phyloP scores from a whole-genome alignment of 2,797 vertebrate species.

The Lepidocolaptes lacrymiger region DNA sequence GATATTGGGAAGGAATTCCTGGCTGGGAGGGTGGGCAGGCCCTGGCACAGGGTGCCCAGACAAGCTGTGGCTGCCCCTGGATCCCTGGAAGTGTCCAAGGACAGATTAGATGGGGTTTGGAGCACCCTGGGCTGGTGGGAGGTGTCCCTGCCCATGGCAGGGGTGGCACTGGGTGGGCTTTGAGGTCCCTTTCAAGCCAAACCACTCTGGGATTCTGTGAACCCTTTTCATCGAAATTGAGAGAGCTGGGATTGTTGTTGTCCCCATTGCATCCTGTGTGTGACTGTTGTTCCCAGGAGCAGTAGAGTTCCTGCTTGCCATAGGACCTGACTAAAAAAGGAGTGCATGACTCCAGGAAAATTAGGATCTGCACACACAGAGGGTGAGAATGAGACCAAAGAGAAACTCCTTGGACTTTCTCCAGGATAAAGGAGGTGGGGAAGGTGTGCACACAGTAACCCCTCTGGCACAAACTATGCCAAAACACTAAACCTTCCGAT shows the following conservation, averaged over 20 bases:
- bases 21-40: fast-evolving
- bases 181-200: not conserved
- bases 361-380: not conserved
- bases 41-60: not conserved
- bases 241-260: not conserved
- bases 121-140: not conserved
- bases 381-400: not conserved
- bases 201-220: not conserved
- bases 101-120: too few species aligned
- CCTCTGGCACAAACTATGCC: not conserved
- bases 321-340: not conserved
- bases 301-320: not conserved
- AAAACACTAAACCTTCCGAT: not conserved
- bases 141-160: not conserved
- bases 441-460: not conserved
- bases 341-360: not conserved
- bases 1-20: fast-evolving
- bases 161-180: not conserved
- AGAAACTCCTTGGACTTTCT: not conserved
- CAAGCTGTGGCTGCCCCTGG: not conserved
- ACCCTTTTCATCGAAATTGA: not conserved
- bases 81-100: too few species aligned
- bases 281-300: not conserved
- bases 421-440: not conserved
- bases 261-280: not conserved